Conservation (phyloP, 2,888 invertebrate genomes). For the Argyresthia albistria region DNA sequence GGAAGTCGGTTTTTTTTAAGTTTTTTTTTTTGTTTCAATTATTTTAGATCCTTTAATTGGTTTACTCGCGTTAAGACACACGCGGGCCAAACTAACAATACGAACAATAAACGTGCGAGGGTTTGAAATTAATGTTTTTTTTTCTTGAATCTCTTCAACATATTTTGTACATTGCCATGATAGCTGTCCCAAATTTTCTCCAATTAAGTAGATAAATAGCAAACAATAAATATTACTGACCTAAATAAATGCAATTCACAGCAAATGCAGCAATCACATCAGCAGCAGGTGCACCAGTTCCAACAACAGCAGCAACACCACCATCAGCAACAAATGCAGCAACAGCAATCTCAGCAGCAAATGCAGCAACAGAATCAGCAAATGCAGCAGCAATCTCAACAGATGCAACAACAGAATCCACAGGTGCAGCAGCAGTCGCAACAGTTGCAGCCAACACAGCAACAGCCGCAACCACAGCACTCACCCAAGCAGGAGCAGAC, state of each 20-base stretch:
- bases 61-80: too few relatives aligned
- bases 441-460: conserved; percentile 36
- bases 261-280: conserved; percentile 35
- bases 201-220: background rate
- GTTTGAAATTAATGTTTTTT: too few relatives aligned
- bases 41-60: too few relatives aligned
- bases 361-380: conserved; percentile 36
- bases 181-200: background rate
- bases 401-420: conserved; percentile 30
- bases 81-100: too few relatives aligned
- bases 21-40: too few relatives aligned
- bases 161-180: too few relatives aligned
- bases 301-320: conserved; percentile 34
- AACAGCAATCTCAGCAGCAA: conserved; percentile 24
- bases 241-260: conserved; percentile 14
- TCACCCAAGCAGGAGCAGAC: conserved; percentile 45
- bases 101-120: too few relatives aligned
- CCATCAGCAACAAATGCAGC: conserved; percentile 48
- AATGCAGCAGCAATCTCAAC: conserved; percentile 47
- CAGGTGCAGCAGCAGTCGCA: conserved; percentile 34
- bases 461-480: conserved; percentile 18
- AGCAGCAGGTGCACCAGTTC: conserved; percentile 34
- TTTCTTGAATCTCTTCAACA: too few relatives aligned
- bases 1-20: too few relatives aligned
- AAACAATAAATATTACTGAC: background rate